These are phyloP conservation scores for Lasius fuliginosus DNA, from an alignment of 2,888 invertebrate species.

Conservation along the genomic window DNA sequence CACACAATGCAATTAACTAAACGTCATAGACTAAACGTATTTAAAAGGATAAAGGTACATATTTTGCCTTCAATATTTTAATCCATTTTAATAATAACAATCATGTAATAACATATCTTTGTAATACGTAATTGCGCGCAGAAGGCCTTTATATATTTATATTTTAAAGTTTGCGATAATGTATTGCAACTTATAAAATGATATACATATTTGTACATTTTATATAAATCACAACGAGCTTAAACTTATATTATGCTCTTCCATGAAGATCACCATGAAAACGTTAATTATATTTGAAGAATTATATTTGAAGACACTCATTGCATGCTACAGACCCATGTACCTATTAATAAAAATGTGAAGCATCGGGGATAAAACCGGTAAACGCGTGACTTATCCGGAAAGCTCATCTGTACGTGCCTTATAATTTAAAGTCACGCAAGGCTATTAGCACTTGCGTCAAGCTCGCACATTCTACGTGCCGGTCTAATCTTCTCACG, in stretches of 20 bases:
- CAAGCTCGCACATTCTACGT: conserved; percentile 25
- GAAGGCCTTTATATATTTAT: background rate
- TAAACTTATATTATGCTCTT: background rate
- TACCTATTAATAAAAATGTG: conserved; percentile 32
- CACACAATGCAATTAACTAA: background rate
- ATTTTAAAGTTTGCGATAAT: background rate
- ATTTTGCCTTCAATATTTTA: background rate
- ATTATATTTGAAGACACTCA: background rate
- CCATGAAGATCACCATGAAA: background rate
- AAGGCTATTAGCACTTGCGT: conserved; percentile 53
- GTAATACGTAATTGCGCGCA: background rate
- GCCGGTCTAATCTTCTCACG: conserved; percentile 51
- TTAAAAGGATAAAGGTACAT: background rate
- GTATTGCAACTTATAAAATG: background rate
- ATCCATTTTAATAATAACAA: conserved; percentile 8
- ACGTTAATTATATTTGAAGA: conserved; percentile 7
- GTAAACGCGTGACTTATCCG: conserved; percentile 31
- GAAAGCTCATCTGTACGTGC: conserved; percentile 27
- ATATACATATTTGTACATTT: background rate
- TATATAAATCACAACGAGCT: background rate
- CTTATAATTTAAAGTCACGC: conserved; percentile 68
- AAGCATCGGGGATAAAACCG: conserved; percentile 29
- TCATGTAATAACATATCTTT: background rate
- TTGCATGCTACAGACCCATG: background rate
- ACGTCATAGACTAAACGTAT: too few species aligned